Evolutionary conservation across 2,113 vertebrate species (phyloP), one percentile per base, ranked within the genome.

Genomic region (Hyperopisus bebe): DNA sequence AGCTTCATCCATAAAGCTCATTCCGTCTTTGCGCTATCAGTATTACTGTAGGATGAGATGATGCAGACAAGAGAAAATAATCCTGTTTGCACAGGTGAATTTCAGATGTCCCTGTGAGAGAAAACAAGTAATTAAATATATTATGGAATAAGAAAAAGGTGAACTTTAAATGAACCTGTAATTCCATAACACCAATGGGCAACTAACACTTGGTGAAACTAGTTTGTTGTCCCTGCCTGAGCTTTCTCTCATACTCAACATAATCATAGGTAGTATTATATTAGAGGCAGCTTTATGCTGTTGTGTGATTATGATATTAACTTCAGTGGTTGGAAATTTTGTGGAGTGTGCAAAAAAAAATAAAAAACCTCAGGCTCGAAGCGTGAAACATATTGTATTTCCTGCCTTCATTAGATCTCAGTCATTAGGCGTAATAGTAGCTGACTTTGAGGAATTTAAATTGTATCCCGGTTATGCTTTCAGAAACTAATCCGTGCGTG

Each of bases 401-500:
- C 50, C 58, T 31, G 24, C 80, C 17, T 86, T 89, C 89, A 89
- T 86, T 87, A 77, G 62, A 47, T 86, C 27, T 24, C 47, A 51
- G 39, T 87, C 85, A 87, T 90, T 87, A 77, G 58, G 83, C 15
- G 66, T 90, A 51, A 90, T 77, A 87, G 84, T 77, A 62, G 46
- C 85, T 80, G 31, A 87, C 62, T 87, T 55, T 35, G 31, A 53
- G 47, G 66, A 80, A 77, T 87, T 87, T 70, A 87, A 90, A 90
- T 85, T 86, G 62, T 77, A 86, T 87, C 86, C 47, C 35, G 31
- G 58, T 87, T 87, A 47, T 89, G 53, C 35, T 83, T 89, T 91
- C 87, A 13, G 35, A 42, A 90, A 89, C 93, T 92, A 94, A 92
- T 92, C 87, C 90, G 89, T 89, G 91, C 89, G 89, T 92, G 90